A percentile compares a stretch with the other conserved stretches of the same genome.
phyloP scores from a whole-genome alignment of 2,797 vertebrate species.

The Enteromius paludinosus region DNA sequence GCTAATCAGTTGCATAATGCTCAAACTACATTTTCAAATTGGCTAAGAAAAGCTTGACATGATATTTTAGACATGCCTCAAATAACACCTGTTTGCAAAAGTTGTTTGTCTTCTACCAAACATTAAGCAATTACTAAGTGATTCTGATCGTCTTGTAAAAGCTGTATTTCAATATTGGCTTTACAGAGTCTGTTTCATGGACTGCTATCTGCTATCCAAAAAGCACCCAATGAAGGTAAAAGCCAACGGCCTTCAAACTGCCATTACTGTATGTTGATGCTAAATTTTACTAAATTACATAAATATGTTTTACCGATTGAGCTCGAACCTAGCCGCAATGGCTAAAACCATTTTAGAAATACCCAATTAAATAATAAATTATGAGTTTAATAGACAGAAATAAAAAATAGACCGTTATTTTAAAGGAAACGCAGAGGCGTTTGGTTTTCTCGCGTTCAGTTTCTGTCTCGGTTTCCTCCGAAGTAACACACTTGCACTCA shows the following conservation, averaged over 20 bases:
- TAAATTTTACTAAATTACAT: not conserved
- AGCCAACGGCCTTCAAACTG: not conserved
- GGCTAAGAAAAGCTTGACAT: not conserved
- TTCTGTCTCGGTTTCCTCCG: conserved; percentile 16
- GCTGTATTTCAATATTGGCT: not conserved
- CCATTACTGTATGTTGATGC: not conserved
- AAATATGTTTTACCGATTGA: not conserved
- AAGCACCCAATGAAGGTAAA: not conserved
- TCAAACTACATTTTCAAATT: not conserved
- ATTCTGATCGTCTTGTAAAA: not conserved
- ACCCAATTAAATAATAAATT: not conserved
- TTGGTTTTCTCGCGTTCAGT: conserved; percentile 4
- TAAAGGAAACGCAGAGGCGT: not conserved
- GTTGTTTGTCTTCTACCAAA: not conserved
- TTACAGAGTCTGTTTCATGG: not conserved
- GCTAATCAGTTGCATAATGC: not conserved
- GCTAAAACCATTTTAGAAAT: conserved; percentile 16
- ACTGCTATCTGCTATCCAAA: not conserved
- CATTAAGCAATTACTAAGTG: not conserved
- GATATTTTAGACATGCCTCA: not conserved
- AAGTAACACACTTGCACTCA: conserved; percentile 29
- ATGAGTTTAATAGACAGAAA: not conserved
- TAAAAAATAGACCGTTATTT: not conserved
- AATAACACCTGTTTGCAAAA: not conserved
- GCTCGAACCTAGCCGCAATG: not conserved